phyloP scores from a whole-genome alignment of 2,888 invertebrate genomes.

The Parnassius mnemosyne region DNA sequence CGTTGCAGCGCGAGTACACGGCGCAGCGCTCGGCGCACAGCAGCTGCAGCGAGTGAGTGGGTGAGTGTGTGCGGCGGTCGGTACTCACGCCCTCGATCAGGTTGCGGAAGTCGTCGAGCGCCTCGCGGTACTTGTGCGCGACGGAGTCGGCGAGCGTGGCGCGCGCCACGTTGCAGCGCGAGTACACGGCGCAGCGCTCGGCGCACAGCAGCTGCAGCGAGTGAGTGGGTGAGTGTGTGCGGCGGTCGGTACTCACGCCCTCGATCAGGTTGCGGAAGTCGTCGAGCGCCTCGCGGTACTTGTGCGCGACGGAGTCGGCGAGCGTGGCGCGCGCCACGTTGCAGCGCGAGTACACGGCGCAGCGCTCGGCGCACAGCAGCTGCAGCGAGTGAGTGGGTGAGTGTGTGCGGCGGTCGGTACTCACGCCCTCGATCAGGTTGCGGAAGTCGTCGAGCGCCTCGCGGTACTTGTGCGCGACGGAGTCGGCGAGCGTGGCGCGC shows the following conservation, averaged over 20 bases:
- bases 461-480: slow-evolving; percentile 85
- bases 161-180: slow-evolving; percentile 93
- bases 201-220: slow-evolving; percentile 93
- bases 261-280: slow-evolving; percentile 89
- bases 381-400: no score
- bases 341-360: slow-evolving; percentile 93
- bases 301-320: slow-evolving; percentile 93
- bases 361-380: slow-evolving; percentile 91
- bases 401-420: no score
- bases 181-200: slow-evolving; percentile 92
- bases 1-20: slow-evolving; percentile 93
- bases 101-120: slow-evolving; percentile 91
- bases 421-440: slow-evolving; percentile 83
- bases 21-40: slow-evolving; percentile 94
- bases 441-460: slow-evolving; percentile 94
- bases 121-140: slow-evolving; percentile 85
- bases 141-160: slow-evolving; percentile 95
- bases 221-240: no score
- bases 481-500: slow-evolving; percentile 94
- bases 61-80: no score
- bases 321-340: slow-evolving; percentile 95
- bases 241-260: slow-evolving; percentile 59
- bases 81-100: slow-evolving; percentile 80
- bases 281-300: slow-evolving; percentile 86
- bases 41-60: slow-evolving; percentile 93